These are phyloP conservation scores for Helostoma temminkii DNA, from an alignment of 2,797 vertebrate genomes.

Conservation along the genomic window DNA sequence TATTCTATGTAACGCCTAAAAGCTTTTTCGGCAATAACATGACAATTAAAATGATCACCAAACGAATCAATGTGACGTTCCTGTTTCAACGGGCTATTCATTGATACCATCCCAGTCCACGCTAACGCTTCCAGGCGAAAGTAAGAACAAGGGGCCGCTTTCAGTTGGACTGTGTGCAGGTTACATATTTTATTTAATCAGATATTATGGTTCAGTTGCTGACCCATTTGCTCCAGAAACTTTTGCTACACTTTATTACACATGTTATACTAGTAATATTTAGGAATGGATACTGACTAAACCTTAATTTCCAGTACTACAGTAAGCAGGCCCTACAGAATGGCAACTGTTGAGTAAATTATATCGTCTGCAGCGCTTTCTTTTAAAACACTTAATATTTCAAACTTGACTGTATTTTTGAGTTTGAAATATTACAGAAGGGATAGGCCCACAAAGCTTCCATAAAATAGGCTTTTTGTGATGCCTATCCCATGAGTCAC, in stretches of 20 bases:
- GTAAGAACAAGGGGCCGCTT: slow-evolving; percentile 51
- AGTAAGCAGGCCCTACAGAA: too few species aligned
- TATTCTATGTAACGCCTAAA: background rate
- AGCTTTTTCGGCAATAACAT: slow-evolving; percentile 8
- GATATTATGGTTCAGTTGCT: slow-evolving; percentile 25
- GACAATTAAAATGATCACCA: slow-evolving; percentile 10
- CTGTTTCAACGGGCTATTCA: slow-evolving; percentile 16
- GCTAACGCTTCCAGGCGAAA: slow-evolving; percentile 23
- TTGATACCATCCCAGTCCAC: slow-evolving; percentile 23
- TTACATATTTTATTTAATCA: slow-evolving; percentile 43
- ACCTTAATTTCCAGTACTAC: slow-evolving; percentile 7
- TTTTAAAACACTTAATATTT: slow-evolving; percentile 38
- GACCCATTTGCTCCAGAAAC: slow-evolving; percentile 13
- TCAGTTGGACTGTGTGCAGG: slow-evolving; percentile 28
- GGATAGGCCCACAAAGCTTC: slow-evolving; percentile 39
- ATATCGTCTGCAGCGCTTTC: background rate
- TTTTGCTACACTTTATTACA: slow-evolving; percentile 17
- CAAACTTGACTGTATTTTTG: slow-evolving; percentile 16
- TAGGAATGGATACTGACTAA: background rate
- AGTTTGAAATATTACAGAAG: slow-evolving; percentile 37
- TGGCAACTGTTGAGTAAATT: background rate
- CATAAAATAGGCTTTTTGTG: slow-evolving; percentile 48
- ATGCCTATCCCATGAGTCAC: slow-evolving; percentile 70
- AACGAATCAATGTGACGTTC: slow-evolving; percentile 37
- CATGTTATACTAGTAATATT: slow-evolving; percentile 3